Evolutionary conservation across 2,113 vertebrate species (phyloP), one percentile per base, ranked within the genome.

Genomic region (Hassar affinis): DNA sequence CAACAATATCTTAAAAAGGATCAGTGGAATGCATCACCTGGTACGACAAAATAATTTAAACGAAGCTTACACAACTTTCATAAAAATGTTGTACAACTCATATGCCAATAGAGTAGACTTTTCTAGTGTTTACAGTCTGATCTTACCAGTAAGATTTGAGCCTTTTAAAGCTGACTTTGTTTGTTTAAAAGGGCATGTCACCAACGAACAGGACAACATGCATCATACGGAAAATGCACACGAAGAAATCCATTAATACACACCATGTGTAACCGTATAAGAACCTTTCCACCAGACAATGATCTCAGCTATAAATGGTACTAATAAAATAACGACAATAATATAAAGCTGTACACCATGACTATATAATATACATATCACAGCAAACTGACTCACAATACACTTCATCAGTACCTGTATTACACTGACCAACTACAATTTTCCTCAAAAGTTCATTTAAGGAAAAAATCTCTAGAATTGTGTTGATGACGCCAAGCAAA

Each of bases 1-100:
- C 90, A 81, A 81, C 51, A 68, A 38, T 38, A 49, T 47, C 71
- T 72, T 72, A 78, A 81, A 79, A 61, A 71, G 68, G 1, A n/a
- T 74, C 71, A 4, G 45, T 25, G 4, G 72, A 30, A 51, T 52
- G 35, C 10, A 51, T 38, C 30, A 35, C 20, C 3, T 64, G 22
- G 20, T 33, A 61, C 27, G 49, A 52, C 30, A 75, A 77, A 66
- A 10, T n/a, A n/a, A n/a, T n/a, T n/a, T n/a, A n/a, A 76, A 38
- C 80, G 5, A 25, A 35, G 25, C 5, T 30, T 49, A 72, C 69
- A 72, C 10, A 72, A 72, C 14, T 17, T 51, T 17, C 4, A 2
- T n/a, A 27, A 18, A 49, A 51, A 71, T 10, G 20, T n/a, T 71
- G 38, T 42, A 38, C 22, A 30, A 62, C 4, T 62, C 59, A 62